phyloP scores from a whole-genome alignment of 2,797 vertebrate genomes.

The Falco peregrinus region DNA sequence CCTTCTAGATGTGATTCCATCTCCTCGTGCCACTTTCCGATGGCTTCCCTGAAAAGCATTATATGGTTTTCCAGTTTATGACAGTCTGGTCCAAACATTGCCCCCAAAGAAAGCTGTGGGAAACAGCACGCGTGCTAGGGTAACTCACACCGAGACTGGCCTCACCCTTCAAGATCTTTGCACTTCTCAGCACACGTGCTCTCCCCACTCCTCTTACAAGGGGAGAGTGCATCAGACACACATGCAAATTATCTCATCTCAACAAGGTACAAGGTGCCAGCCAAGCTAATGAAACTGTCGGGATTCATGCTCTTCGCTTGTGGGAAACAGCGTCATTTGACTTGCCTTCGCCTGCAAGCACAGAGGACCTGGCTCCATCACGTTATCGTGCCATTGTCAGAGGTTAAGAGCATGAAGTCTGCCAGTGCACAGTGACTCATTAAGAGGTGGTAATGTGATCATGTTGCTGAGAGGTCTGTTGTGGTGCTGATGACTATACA shows the following conservation, averaged over 20 bases:
- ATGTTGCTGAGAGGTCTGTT: not conserved
- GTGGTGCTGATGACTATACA: not conserved
- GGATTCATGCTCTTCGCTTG: not conserved
- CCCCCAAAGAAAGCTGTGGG: not conserved
- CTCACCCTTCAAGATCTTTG: not conserved
- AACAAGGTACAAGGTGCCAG: not conserved
- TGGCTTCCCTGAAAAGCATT: not conserved
- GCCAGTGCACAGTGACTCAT: not conserved
- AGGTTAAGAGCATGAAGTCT: not conserved
- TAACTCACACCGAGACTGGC: not conserved
- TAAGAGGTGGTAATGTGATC: not conserved
- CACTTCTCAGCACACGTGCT: rapidly evolving
- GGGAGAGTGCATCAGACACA: not conserved
- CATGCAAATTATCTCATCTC: not conserved
- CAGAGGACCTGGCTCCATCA: not conserved
- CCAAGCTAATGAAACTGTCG: not conserved
- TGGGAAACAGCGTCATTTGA: not conserved
- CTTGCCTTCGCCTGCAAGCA: not conserved
- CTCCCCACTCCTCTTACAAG: not conserved
- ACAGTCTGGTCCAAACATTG: not conserved
- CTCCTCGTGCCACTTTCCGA: not conserved
- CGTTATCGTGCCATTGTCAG: not conserved
- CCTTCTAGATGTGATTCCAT: not conserved
- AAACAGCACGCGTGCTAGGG: not conserved
- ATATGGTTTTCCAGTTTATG: not conserved